phyloP scores from a whole-genome alignment of 2,797 vertebrate species.

The Pelodytes ibericus region DNA sequence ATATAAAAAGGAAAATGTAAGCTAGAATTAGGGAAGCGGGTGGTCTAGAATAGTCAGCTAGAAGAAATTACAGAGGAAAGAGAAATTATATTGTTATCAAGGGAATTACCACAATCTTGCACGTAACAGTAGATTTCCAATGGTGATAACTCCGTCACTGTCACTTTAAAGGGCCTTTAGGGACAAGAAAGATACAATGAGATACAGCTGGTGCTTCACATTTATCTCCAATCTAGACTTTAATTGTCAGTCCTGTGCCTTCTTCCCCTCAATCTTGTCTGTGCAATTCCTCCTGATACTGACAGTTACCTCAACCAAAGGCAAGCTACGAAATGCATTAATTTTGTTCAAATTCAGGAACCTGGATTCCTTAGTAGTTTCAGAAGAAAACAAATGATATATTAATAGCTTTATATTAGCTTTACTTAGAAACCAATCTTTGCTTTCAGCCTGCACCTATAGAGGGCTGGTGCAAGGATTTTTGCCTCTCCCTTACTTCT shows the following conservation, averaged over 20 bases:
- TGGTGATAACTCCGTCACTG: background rate
- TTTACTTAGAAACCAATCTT: too few relatives aligned
- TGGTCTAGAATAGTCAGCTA: background rate
- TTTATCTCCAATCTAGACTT: background rate
- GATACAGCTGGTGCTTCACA: background rate
- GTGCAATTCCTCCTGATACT: background rate
- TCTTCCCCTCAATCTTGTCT: background rate
- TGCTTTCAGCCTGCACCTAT: too few relatives aligned
- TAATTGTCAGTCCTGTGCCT: background rate
- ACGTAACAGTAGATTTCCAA: background rate
- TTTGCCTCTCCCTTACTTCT: too few relatives aligned
- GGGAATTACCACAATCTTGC: background rate
- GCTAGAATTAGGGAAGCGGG: background rate
- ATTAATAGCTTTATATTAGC: too few relatives aligned
- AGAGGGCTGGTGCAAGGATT: too few relatives aligned
- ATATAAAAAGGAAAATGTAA: background rate
- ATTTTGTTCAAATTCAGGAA: too few relatives aligned
- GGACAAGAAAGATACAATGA: background rate
- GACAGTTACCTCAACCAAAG: background rate
- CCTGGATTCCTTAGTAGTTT: too few relatives aligned
- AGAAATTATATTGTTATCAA: background rate
- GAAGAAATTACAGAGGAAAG: background rate
- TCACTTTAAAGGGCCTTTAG: background rate
- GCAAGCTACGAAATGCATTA: too few relatives aligned
- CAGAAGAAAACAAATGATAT: too few relatives aligned